Conservation (phyloP, 1,140 invertebrate genomes). For the silkworm (Bombyx mori) region DNA sequence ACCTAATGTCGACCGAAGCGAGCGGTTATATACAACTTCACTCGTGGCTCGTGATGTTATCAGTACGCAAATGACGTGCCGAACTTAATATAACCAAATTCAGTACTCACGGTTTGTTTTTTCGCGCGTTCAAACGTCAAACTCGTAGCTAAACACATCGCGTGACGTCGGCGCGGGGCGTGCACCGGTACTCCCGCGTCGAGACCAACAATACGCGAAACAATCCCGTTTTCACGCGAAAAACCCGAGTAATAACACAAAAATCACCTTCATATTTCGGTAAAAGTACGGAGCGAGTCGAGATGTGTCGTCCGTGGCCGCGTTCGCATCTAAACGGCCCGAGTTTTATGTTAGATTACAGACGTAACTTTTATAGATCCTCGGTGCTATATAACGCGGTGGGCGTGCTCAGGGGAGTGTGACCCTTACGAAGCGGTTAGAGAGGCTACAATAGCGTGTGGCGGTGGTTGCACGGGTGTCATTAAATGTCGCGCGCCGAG, state of each 20-base stretch:
- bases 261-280: conserved; percentile 60
- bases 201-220: conserved; percentile 24
- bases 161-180: conserved; percentile 32
- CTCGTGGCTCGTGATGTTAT: conserved; percentile 12
- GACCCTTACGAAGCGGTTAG: conserved; percentile 33
- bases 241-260: conserved; percentile 51
- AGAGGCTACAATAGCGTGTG: conserved; percentile 44
- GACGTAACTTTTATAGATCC: conserved; percentile 72
- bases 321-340: conserved; percentile 71
- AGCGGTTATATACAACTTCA: conserved; percentile 1
- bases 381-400: conserved; percentile 71
- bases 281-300: conserved; percentile 68
- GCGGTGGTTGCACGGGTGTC: conserved; percentile 59
- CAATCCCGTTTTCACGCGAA: conserved; percentile 37
- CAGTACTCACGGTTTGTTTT: conserved; percentile 44
- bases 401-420: conserved; percentile 47
- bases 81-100: conserved; percentile 38
- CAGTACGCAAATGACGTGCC: conserved; percentile 8
- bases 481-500: conserved; percentile 69
- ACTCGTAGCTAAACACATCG: conserved; percentile 28
- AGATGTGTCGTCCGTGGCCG: conserved; percentile 69
- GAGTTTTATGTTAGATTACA: conserved; percentile 72
- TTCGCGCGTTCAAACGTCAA: conserved; percentile 35
- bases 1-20: neutral
- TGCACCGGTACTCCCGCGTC: conserved; percentile 37